These are phyloP conservation scores for Amaurobius ferox DNA, from an alignment of 2,888 invertebrate species.

Conservation along the genomic window DNA sequence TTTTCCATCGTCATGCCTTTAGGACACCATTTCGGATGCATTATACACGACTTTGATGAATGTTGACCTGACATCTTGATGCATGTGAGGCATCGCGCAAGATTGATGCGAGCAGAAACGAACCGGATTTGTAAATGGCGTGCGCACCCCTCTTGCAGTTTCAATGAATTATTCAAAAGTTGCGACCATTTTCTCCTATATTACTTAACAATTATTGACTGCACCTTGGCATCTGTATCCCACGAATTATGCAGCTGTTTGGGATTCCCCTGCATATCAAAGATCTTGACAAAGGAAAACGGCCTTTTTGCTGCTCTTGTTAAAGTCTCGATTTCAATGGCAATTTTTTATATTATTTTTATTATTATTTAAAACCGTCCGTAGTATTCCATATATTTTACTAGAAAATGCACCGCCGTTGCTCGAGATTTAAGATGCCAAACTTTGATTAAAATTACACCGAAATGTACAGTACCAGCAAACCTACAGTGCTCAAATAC, in stretches of 20 bases:
- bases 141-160: not conserved
- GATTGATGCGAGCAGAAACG: conserved; percentile 9
- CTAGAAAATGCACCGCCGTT: too few relatives aligned
- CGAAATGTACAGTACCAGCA: too few relatives aligned
- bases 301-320: too few relatives aligned
- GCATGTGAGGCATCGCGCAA: not conserved
- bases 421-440: too few relatives aligned
- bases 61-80: not conserved
- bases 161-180: conserved; percentile 16
- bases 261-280: not conserved
- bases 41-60: not conserved
- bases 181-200: not conserved
- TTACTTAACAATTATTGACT: conserved; percentile 9
- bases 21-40: not conserved
- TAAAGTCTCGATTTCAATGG: too few relatives aligned
- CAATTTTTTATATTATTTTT: too few relatives aligned
- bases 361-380: too few relatives aligned
- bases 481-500: too few relatives aligned
- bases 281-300: not conserved
- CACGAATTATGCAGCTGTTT: not conserved
- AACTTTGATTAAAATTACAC: too few relatives aligned
- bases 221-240: not conserved
- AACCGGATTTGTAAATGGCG: conserved; percentile 25
- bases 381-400: too few relatives aligned
- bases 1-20: not conserved